Base-by-base conservation (phyloP, 2,797 vertebrate genomes). In the Syndactyla subalaris region DNA sequence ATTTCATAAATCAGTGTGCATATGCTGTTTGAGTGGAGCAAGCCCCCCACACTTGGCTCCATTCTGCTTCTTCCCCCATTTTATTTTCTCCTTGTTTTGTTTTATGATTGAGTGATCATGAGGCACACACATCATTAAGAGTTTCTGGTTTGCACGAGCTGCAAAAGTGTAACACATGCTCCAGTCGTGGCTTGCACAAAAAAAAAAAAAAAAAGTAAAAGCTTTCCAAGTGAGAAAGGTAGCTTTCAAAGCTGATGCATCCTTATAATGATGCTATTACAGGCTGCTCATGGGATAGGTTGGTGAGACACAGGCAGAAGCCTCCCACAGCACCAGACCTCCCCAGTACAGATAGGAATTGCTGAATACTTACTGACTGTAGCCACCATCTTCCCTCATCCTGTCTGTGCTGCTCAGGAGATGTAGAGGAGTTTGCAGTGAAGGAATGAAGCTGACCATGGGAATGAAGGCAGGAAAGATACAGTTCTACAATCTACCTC, bases 1-100 rank as follows among this genome's bases (percentile, higher is more conserved):
- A 54, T 95, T 89, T 92, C 87, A 68, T 43, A 72, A 83, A 89
- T 77, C 34, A 43, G 32, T 19, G 14, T 67, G 36, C n/a, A 59
- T 34, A 22, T 45, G 59, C 29, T 63, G 34, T 62, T 72, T 54
- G 48, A 93, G 54, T 3, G 1, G 34, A 85, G 20, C 36, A 49
- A 75, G 22, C 6, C 18, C 24, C 49, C 17, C 0, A 1, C 23
- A 8, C 43, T 83, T 77, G 22, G n/a, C 38, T 77, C 13, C 4
- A 29, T 86, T 94, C 30, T 58, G 30, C 30, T 26, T 9, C 19
- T 9, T n/a, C 26, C 7, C 6, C 4, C 7, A 9, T 51, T 62
- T 66, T 71, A 48, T 58, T n/a, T 7, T 5, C 22, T 29, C 23
- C 20, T 32, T 45, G 3, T 45, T 87, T 68, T 83, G 26, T 67